A percentile compares a stretch with the other conserved stretches of the same genome.
phyloP scores from a whole-genome alignment of 1,140 invertebrate genomes.

The Lordiphosa clarofinis region DNA sequence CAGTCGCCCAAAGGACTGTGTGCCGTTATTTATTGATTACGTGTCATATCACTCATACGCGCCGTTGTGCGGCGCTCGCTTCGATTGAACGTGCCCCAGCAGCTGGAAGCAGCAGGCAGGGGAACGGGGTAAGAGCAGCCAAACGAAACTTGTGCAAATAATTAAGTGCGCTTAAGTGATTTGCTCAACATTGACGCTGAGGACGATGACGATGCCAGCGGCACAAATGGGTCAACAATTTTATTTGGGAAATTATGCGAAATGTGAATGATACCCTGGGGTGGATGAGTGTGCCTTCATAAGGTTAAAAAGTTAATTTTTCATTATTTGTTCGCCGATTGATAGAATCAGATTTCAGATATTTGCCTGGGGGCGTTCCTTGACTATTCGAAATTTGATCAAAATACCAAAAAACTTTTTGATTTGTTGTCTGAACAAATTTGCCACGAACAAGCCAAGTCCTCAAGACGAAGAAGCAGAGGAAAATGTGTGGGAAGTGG shows the following conservation, averaged over 20 bases:
- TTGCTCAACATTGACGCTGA: constrained; percentile 56
- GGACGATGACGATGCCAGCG: constrained; percentile 30
- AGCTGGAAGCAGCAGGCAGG: background rate
- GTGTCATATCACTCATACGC: constrained; percentile 75
- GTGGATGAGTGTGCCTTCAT: background rate
- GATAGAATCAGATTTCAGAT: background rate
- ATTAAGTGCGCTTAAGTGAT: constrained; percentile 77
- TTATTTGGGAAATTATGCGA: constrained; percentile 17
- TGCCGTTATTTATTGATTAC: constrained; percentile 74
- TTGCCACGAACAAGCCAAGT: background rate
- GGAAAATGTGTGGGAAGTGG: too few species aligned
- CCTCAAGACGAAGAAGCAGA: background rate
- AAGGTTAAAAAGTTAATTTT: too few species aligned
- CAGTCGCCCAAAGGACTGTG: constrained; percentile 17
- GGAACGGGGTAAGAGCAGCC: constrained; percentile 11
- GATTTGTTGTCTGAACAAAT: constrained; percentile 1
- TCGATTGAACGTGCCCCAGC: constrained; percentile 58
- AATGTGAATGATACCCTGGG: background rate
- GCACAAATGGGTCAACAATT: constrained; percentile 48
- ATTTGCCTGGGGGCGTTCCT: background rate
- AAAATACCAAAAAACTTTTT: constrained; percentile 8
- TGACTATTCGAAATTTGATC: constrained; percentile 4
- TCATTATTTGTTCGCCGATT: background rate
- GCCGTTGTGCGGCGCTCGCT: constrained; percentile 36
- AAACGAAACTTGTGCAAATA: constrained; percentile 72